Evolutionary conservation across 2,113 vertebrate genomes (phyloP).

Genomic region (Epinephelus moara): DNA sequence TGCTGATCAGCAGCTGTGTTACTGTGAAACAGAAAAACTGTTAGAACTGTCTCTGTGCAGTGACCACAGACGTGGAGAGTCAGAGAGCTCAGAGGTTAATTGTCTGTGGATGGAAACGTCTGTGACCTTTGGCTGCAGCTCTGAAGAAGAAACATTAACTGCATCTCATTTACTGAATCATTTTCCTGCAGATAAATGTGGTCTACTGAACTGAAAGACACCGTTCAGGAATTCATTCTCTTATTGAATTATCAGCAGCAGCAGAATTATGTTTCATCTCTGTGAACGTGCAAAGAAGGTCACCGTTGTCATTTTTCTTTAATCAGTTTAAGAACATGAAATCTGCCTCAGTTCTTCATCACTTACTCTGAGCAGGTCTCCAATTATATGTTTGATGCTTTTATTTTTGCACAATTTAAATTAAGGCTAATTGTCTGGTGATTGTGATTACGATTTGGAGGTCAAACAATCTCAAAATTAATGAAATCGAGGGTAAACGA

Average conservation of each 20-base stretch:
- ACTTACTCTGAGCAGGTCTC: background rate
- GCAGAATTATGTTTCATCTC: background rate
- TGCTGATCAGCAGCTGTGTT: background rate
- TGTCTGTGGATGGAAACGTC: background rate
- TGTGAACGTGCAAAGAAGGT: background rate
- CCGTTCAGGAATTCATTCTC: background rate
- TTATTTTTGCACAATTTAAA: no score
- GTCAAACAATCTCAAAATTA: no score
- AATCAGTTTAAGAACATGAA: no score
- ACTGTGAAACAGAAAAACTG: background rate
- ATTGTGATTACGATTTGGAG: no score
- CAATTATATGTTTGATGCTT: background rate
- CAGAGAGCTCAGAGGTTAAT: slow-evolving; percentile 13
- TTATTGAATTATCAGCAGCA: background rate
- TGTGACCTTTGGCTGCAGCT: background rate
- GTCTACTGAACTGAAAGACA: background rate
- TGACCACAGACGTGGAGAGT: background rate
- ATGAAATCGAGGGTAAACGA: no score
- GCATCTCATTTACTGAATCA: background rate
- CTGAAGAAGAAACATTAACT: background rate
- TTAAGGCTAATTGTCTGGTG: no score
- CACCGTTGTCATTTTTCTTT: background rate
- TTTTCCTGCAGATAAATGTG: background rate
- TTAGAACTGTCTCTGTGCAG: background rate
- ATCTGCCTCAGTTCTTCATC: background rate